These are phyloP conservation scores for Mormyrus hasselquistii DNA, from an alignment of 2,797 vertebrate species.

Conservation along the genomic window DNA sequence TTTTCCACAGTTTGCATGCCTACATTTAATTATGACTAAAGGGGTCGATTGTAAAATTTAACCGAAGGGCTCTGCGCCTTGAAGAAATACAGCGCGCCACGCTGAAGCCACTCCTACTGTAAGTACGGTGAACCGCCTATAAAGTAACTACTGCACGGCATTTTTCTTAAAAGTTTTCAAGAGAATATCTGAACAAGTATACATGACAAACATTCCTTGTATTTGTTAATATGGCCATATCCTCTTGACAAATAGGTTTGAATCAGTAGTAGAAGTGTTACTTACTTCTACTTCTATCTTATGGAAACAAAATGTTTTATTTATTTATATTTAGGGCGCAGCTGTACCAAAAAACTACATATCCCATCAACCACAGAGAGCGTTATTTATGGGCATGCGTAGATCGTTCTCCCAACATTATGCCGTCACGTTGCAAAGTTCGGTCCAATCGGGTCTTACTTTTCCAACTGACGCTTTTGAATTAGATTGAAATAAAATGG, in stretches of 20 bases:
- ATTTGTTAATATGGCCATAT: background rate
- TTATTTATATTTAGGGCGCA: background rate
- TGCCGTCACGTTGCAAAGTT: background rate
- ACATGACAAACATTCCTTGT: background rate
- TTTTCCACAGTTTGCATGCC: background rate
- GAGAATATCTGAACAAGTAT: background rate
- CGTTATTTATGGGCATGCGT: background rate
- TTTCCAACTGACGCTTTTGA: background rate
- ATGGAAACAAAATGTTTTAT: background rate
- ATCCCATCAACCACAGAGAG: background rate
- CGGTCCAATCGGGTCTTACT: constrained; percentile 3
- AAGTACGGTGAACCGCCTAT: background rate
- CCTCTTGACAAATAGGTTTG: background rate
- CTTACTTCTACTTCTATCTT: background rate
- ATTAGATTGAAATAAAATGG: constrained; percentile 13
- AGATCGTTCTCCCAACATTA: background rate
- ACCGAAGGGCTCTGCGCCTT: background rate
- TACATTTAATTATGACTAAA: background rate
- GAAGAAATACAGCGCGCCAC: background rate
- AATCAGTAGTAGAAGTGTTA: background rate
- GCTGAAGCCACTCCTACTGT: background rate
- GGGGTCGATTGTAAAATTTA: background rate
- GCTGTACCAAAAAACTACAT: background rate
- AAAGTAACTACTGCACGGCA: background rate
- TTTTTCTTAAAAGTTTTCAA: background rate